A percentile compares a stretch with the other conserved stretches of the same genome.
These are phyloP conservation scores for Pungitius pungitius DNA, from an alignment of 2,113 vertebrate genomes.

Conservation along the genomic window DNA sequence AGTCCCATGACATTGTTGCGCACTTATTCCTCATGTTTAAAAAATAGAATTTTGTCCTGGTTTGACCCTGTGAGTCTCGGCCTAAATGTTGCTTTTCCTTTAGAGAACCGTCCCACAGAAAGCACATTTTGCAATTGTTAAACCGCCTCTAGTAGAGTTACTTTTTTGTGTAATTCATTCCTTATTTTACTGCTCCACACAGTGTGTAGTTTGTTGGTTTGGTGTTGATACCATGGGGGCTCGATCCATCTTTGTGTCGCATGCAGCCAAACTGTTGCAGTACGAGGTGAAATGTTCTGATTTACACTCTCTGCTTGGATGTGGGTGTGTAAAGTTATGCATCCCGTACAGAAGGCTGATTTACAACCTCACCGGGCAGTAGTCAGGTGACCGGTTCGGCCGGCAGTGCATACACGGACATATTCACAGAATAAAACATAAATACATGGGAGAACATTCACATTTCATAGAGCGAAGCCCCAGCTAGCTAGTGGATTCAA, in stretches of 20 bases:
- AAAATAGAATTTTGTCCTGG: not conserved
- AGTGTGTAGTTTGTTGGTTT: not conserved
- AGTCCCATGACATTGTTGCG: constrained; percentile 6
- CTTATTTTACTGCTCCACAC: not conserved
- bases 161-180: not conserved
- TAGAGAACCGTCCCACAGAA: not conserved
- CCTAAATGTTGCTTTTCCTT: not conserved
- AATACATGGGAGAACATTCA: not conserved
- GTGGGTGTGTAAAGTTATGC: too few relatives aligned
- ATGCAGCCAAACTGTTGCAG: not conserved
- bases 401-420: too few relatives aligned
- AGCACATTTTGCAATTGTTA: not conserved
- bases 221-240: not conserved
- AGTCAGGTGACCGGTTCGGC: too few relatives aligned
- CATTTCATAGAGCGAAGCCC: not conserved
- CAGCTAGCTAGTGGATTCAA: not conserved
- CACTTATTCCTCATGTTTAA: constrained; percentile 2
- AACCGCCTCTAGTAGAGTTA: not conserved
- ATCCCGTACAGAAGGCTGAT: too few relatives aligned
- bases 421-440: too few relatives aligned
- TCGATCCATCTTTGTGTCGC: not conserved
- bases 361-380: too few relatives aligned
- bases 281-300: not conserved
- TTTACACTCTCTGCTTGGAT: not conserved
- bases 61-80: not conserved